A percentile compares a stretch with the other conserved stretches of the same genome.
Evolutionary conservation across 2,113 vertebrate species (phyloP).

Genomic region (Pavo muticus): DNA sequence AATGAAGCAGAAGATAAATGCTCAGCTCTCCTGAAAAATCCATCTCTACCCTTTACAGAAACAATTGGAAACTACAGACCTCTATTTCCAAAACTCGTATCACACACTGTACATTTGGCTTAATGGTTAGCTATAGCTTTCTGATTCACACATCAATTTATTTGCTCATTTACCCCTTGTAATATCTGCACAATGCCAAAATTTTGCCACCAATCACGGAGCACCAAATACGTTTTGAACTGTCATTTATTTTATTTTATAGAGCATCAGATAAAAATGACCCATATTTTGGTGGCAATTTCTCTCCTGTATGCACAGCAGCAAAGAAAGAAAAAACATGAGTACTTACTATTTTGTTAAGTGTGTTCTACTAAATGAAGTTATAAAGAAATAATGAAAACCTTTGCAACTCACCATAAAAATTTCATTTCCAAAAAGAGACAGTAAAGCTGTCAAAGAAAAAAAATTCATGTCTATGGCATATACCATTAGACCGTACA

Average conservation of each 20-base stretch:
- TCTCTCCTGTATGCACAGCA: neutral
- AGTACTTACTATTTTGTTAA: slow-evolving; percentile 60
- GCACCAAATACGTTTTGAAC: neutral
- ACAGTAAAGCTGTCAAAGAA: slow-evolving; percentile 64
- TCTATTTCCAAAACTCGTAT: neutral
- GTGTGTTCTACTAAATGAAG: slow-evolving; percentile 18
- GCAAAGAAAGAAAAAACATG: neutral
- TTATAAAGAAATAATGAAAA: slow-evolving; percentile 36
- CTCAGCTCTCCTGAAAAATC: neutral
- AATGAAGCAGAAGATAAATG: neutral
- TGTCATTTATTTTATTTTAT: slow-evolving; percentile 5
- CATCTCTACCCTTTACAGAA: neutral
- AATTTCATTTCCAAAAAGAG: slow-evolving; percentile 62
- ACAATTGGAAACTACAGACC: neutral
- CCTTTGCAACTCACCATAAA: slow-evolving; percentile 42
- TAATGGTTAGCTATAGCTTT: slow-evolving; percentile 10
- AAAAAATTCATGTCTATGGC: slow-evolving; percentile 26
- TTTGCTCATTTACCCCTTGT: slow-evolving; percentile 1
- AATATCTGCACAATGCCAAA: neutral
- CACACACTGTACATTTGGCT: slow-evolving; percentile 15
- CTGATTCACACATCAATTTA: slow-evolving; percentile 28
- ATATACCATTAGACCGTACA: slow-evolving; percentile 61
- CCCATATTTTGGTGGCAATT: neutral
- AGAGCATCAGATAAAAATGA: neutral
- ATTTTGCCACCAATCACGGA: slow-evolving; percentile 13